Evolutionary conservation across 2,888 invertebrate genomes (phyloP), one percentile per base, ranked within the genome.

Genomic region (Eristalinus aeneus): DNA sequence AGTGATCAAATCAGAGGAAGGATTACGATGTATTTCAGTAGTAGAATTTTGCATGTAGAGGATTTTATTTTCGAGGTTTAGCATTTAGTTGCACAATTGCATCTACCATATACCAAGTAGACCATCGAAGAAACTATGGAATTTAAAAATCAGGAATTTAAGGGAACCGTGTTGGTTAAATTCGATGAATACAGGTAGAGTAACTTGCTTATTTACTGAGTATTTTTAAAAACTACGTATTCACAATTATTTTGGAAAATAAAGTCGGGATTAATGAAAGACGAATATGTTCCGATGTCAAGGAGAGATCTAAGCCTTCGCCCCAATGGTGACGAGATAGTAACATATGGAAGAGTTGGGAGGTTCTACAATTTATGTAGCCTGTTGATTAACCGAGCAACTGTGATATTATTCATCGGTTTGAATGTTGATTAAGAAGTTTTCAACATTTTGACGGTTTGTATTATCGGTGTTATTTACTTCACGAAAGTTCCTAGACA

Each of bases 121-220:
- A 36, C 9, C 11, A 36, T 71, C 69, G 39, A 71, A 58, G n/a
- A 71, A 71, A 27, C 36, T 71, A 12, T 71, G 69, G 23, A 56
- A 69, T 56, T 34, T 56, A 34, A 69, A 69, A 16, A 69, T 56
- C 8, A 69, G 56, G 16, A 69, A 69, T 54, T 56, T 54, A 32
- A 31, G 11, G n/a, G 22, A 56, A n/a, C 69, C 69, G 31, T 11
- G 8, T 56, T 69, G 12, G 1, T 69, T 69, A 31, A 69, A 69
- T 56, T 69, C 68, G 10, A 8, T 11, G 16, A 69, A 68, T 4
- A n/a, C 12, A 8, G 20, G n/a, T n/a, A n/a, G n/a, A n/a, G n/a
- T n/a, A n/a, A n/a, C 0, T 34, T 34, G 63, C 10, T 31, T 27
- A 12, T 9, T 11, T 27, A 63, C 12, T 32, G 12, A 11, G 34